Percentiles rank a stretch among this genome's conserved stretches.
phyloP scores from a whole-genome alignment of 2,113 vertebrate genomes.

The Laticauda laticaudata region DNA sequence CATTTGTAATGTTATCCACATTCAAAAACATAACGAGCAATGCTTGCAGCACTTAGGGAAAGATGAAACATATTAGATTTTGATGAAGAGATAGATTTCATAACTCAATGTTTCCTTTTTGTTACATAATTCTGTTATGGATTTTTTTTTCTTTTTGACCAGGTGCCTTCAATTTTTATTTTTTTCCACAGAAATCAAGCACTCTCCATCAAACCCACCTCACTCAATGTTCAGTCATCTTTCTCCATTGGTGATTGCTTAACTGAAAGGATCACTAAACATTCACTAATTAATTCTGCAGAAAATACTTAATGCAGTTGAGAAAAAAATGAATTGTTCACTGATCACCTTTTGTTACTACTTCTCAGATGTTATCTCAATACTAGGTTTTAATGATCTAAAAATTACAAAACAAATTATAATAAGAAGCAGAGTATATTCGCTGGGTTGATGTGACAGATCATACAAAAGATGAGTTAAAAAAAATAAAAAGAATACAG shows the following conservation, averaged over 20 bases:
- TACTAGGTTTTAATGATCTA: neutral
- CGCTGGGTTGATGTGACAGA: neutral
- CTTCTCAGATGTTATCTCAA: neutral
- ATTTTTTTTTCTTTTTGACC: neutral
- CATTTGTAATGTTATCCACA: slow-evolving; percentile 19
- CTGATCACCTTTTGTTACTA: neutral
- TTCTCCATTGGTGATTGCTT: neutral
- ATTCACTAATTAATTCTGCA: neutral
- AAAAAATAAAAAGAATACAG: neutral
- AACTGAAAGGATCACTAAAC: neutral
- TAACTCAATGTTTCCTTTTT: neutral
- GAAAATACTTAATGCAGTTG: neutral
- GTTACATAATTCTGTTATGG: neutral
- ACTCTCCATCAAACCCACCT: slow-evolving; percentile 22
- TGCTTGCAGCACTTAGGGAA: slow-evolving; percentile 4
- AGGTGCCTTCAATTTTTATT: neutral
- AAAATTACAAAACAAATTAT: neutral
- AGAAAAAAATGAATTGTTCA: neutral
- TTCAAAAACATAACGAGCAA: slow-evolving; percentile 21
- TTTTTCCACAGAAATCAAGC: slow-evolving; percentile 6
- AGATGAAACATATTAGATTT: neutral
- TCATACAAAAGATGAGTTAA: neutral
- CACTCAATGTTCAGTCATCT: neutral
- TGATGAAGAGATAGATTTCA: neutral
- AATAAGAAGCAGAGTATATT: neutral